Evolutionary conservation across 1,140 invertebrate genomes (phyloP).

Genomic region (Cydia fagiglandana): DNA sequence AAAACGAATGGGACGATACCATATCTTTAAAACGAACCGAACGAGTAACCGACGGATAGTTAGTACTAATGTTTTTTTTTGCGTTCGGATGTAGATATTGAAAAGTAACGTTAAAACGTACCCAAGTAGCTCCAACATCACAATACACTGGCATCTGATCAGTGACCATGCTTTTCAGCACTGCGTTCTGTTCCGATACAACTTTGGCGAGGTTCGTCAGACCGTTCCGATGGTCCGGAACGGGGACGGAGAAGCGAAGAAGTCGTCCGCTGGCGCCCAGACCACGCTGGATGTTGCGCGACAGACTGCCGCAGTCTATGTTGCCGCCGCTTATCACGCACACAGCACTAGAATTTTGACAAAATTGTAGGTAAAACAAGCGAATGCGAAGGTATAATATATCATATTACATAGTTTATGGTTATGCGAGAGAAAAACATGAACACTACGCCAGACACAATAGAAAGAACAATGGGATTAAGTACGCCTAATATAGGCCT

Average conservation of each 20-base stretch:
- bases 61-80: too few relatives aligned
- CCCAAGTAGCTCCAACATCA: slow-evolving; percentile 64
- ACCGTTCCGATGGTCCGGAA: slow-evolving; percentile 59
- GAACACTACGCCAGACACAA: too few relatives aligned
- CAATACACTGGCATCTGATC: slow-evolving; percentile 71
- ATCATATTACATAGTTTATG: too few relatives aligned
- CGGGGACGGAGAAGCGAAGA: slow-evolving; percentile 57
- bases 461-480: too few relatives aligned
- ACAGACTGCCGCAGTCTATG: slow-evolving; percentile 57
- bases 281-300: slow-evolving; percentile 64
- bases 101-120: slow-evolving; percentile 36
- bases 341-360: slow-evolving; percentile 49
- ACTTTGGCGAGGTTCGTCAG: slow-evolving; percentile 56
- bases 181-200: slow-evolving; percentile 59
- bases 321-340: slow-evolving; percentile 68
- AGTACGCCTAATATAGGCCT: too few relatives aligned
- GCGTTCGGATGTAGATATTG: background rate
- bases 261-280: slow-evolving; percentile 58
- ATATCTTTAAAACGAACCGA: too few relatives aligned
- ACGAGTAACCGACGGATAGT: too few relatives aligned
- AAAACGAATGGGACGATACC: too few relatives aligned
- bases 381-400: background rate
- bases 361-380: too few relatives aligned
- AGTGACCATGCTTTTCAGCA: slow-evolving; percentile 65
- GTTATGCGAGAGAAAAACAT: too few relatives aligned